These are phyloP conservation scores for Macrostomum lignano DNA, from an alignment of 1,140 invertebrate species.

Conservation along the genomic window DNA sequence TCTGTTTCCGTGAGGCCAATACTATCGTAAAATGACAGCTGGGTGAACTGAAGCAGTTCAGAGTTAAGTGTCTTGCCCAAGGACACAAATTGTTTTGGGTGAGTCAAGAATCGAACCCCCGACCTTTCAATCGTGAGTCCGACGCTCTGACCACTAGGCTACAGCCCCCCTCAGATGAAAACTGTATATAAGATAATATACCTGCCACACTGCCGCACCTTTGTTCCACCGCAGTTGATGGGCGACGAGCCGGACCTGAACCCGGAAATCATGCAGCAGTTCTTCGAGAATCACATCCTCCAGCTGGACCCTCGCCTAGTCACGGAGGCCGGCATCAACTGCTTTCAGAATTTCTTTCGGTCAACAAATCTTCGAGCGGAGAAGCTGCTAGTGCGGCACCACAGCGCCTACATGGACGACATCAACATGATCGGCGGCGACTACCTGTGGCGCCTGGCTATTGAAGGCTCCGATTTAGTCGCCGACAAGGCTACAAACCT, in stretches of 20 bases:
- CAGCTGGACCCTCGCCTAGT: conserved; percentile 61
- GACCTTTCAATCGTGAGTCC: too few species aligned
- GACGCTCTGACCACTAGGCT: too few species aligned
- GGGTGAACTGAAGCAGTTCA: too few species aligned
- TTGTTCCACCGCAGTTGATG: conserved; percentile 52
- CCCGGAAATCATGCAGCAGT: conserved; percentile 74
- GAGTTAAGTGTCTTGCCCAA: too few species aligned
- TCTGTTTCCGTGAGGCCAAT: too few species aligned
- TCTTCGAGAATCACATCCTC: conserved; percentile 77
- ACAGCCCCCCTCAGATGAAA: too few species aligned
- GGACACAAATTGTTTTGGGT: too few species aligned
- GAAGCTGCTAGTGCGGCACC: conserved; percentile 55
- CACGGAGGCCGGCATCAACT: conserved; percentile 69
- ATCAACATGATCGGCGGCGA: conserved; percentile 68
- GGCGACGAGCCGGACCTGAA: conserved; percentile 82
- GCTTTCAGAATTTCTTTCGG: conserved; percentile 78
- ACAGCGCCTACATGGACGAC: conserved; percentile 40
- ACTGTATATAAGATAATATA: too few species aligned
- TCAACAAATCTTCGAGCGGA: conserved; percentile 78
- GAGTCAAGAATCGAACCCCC: too few species aligned
- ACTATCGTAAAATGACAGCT: too few species aligned
- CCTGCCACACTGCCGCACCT: conserved; percentile 25
- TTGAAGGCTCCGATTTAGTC: conserved; percentile 50
- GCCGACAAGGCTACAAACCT: conserved; percentile 61
- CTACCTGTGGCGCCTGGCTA: conserved; percentile 63